Evolutionary conservation across 2,888 invertebrate species (phyloP).

Genomic region (Stenurella melanura): DNA sequence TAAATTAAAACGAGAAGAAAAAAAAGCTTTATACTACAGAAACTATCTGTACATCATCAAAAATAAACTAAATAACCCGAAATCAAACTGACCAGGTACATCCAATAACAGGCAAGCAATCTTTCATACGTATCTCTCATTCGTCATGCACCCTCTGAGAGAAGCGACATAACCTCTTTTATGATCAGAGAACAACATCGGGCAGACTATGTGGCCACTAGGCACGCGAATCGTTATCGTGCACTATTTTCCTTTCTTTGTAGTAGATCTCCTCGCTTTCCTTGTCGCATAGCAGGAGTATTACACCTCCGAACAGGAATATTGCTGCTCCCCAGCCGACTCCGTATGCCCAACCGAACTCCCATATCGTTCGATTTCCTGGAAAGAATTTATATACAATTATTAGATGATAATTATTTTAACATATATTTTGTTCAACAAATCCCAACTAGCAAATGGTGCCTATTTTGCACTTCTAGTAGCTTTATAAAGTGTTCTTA

Average conservation of each 20-base stretch:
- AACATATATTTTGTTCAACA: too few species aligned
- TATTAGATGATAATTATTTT: too few species aligned
- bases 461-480: too few species aligned
- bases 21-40: constrained; percentile 43
- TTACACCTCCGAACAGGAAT: constrained; percentile 94
- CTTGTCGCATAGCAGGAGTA: constrained; percentile 96
- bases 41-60: constrained; percentile 53
- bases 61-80: constrained; percentile 49
- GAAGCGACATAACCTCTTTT: constrained; percentile 63
- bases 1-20: constrained; percentile 44
- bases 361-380: constrained; percentile 95
- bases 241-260: constrained; percentile 95
- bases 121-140: constrained; percentile 65
- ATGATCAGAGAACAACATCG: constrained; percentile 80
- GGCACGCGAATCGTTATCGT: constrained; percentile 77
- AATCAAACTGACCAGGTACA: constrained; percentile 69
- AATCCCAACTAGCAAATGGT: too few species aligned
- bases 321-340: constrained; percentile 98
- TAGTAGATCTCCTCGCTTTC: constrained; percentile 98
- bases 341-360: constrained; percentile 99
- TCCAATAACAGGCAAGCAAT: constrained; percentile 63
- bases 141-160: constrained; percentile 65
- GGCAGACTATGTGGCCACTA: constrained; percentile 83
- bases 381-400: constrained; percentile 51
- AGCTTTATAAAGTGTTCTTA: too few species aligned